Base-by-base conservation (phyloP, 2,113 vertebrate genomes). In the Oncorhynchus nerka region DNA sequence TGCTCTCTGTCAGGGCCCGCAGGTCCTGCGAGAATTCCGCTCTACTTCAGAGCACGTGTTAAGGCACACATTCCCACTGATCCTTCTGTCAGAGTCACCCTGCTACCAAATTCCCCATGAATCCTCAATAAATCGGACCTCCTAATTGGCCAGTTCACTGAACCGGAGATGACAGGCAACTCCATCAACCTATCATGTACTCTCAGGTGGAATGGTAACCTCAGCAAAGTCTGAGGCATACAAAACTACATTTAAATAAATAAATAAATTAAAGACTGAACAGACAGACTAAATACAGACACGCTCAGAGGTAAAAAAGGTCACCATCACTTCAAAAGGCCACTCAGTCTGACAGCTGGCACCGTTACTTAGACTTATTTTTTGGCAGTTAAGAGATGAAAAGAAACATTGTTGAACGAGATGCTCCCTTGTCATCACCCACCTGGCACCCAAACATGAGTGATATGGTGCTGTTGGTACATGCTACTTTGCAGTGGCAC, bases 361-460 rank as follows among this genome's bases (percentile, higher is more conserved):
- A 5, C 19, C n/a, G 22, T 22, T 8, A 22, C 49, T 51, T 51
- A 16, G 49, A 15, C 13, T 51, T 16, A 51, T 12, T 51, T 51
- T 13, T 16, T 4, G 28, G 3, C 66, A 80, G 79, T 61, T 77
- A 88, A 84, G 76, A 84, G 51, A 85, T 81, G 79, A 79, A 81
- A 28, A 24, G 4, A 22, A 57, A 59, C 28, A n/a, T 22, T 3
- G n/a, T 22, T 61, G 59, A 61, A 61, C 8, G 19, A 61, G 59
- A 61, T 15, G 2, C 59, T n/a, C 59, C 39, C 8, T 39, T 45
- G 51, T 55, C n/a, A 16, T 24, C 59, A 96, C 93, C 92, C 93
- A 97, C 95, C 95, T 97, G 95, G 91, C 93, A 96, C 90, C 93
- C 95, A 90, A 97, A 97, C 94, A 96, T 95, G 89, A 97, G 94